phyloP scores from a whole-genome alignment of 2,113 vertebrate genomes.

The Stegostoma tigrinum region DNA sequence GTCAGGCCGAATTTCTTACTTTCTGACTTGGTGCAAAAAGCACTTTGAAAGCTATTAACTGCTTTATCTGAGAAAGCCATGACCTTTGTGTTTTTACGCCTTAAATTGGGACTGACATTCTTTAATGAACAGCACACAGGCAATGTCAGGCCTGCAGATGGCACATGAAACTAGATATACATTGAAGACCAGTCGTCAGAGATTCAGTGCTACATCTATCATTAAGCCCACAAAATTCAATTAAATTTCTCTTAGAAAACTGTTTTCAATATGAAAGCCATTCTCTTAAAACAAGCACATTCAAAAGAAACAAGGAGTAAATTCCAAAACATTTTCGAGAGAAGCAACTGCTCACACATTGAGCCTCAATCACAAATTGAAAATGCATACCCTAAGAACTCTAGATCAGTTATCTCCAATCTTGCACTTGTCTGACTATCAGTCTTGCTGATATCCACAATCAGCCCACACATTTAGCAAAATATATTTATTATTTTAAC shows the following conservation, averaged over 20 bases:
- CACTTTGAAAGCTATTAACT: not conserved
- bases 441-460: not conserved
- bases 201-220: not conserved
- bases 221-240: not conserved
- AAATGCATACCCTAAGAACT: not conserved
- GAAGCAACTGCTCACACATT: not conserved
- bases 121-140: not conserved
- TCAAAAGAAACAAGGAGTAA: not conserved
- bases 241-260: not conserved
- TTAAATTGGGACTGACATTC: not conserved
- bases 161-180: not conserved
- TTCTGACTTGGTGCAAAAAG: not conserved
- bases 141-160: not conserved
- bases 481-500: conserved; percentile 57
- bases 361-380: not conserved
- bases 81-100: not conserved
- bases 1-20: not conserved
- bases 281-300: not conserved
- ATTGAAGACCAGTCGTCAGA: not conserved
- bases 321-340: not conserved
- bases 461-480: not conserved
- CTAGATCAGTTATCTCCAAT: not conserved
- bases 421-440: not conserved
- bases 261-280: not conserved
- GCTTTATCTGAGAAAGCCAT: not conserved